Evolutionary conservation across 2,888 invertebrate genomes (phyloP).

Genomic region (Hemithea aestivaria): DNA sequence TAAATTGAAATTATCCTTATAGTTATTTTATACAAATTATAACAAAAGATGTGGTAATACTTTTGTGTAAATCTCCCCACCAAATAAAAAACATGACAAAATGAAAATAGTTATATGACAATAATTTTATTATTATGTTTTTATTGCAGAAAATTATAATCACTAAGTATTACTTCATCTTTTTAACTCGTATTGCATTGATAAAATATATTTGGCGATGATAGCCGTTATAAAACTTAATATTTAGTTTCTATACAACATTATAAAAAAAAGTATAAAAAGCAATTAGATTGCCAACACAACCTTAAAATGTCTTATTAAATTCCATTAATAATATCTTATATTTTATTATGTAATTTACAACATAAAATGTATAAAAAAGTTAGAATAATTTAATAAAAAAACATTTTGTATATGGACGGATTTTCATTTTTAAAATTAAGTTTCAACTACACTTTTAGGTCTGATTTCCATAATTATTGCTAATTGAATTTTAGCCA

Average conservation of each 20-base stretch:
- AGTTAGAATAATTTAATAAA: conserved; percentile 37
- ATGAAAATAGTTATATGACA: no score
- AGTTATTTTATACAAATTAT: no score
- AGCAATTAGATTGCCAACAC: conserved; percentile 71
- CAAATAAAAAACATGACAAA: no score
- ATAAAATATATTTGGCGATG: conserved; percentile 22
- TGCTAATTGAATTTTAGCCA: conserved; percentile 6
- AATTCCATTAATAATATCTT: conserved; percentile 21
- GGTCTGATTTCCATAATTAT: conserved; percentile 44
- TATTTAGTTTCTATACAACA: conserved; percentile 35
- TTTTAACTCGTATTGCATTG: conserved; percentile 18
- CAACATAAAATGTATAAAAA: conserved; percentile 39
- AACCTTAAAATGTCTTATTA: conserved; percentile 41
- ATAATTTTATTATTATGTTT: no score
- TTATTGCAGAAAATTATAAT: no score
- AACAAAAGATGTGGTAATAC: no score
- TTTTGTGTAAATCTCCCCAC: no score
- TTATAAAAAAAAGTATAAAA: conserved; percentile 34
- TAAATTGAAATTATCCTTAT: no score
- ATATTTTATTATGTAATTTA: conserved; percentile 33
- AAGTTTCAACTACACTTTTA: conserved; percentile 61
- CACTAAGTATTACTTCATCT: no score
- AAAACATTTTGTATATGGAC: conserved; percentile 46
- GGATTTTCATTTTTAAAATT: conserved; percentile 42
- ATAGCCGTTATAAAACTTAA: conserved; percentile 16